phyloP scores from a whole-genome alignment of 2,888 invertebrate species.

The Cordilura impudica region DNA sequence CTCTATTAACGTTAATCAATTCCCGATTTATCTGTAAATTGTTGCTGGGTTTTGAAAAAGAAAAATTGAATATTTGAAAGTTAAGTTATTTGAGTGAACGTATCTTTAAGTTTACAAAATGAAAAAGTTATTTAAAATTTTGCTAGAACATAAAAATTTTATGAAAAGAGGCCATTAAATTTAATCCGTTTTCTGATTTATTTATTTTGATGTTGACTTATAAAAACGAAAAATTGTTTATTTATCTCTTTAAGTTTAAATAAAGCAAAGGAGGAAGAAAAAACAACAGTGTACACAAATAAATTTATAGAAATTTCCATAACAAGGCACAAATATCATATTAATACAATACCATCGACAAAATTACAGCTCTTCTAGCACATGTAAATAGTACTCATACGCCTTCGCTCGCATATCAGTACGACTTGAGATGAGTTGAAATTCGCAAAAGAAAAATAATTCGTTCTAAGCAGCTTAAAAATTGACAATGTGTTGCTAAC shows the following conservation, averaged over 20 bases:
- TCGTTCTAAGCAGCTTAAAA: not conserved
- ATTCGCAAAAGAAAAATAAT: not conserved
- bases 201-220: slow-evolving; percentile 19
- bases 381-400: no score
- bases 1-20: no score
- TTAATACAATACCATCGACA: not conserved
- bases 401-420: no score
- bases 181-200: slow-evolving; percentile 22
- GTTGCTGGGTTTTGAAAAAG: no score
- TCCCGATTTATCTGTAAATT: no score
- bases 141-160: no score
- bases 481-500: not conserved
- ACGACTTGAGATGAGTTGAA: no score
- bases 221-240: slow-evolving; percentile 1
- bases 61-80: no score
- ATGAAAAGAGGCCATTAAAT: slow-evolving; percentile 20
- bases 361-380: no score
- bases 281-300: not conserved
- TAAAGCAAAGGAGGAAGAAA: no score
- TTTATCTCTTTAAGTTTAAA: not conserved
- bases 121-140: not conserved
- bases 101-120: no score
- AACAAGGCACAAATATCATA: not conserved
- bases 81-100: no score
- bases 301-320: not conserved